phyloP scores from a whole-genome alignment of 2,888 invertebrate species.

The Axea sp. region DNA sequence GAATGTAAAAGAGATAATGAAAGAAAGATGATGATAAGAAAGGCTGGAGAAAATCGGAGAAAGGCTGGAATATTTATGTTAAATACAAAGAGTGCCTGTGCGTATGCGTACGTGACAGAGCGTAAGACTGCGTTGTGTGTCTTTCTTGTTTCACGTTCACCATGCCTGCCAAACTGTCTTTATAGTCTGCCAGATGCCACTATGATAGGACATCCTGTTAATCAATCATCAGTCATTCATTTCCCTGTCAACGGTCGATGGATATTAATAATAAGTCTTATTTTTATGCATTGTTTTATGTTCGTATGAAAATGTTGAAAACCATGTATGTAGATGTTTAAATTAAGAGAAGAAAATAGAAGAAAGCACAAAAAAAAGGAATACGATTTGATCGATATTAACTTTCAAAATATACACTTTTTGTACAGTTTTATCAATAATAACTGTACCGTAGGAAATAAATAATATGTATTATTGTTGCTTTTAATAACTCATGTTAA shows the following conservation, averaged over 20 bases:
- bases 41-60: slow-evolving; percentile 44
- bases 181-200: slow-evolving; percentile 76
- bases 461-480: too few relatives aligned
- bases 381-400: too few relatives aligned
- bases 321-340: too few relatives aligned
- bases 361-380: too few relatives aligned
- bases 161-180: slow-evolving; percentile 77
- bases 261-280: too few relatives aligned
- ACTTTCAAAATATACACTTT: too few relatives aligned
- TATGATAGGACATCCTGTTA: slow-evolving; percentile 59
- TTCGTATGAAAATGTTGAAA: too few relatives aligned
- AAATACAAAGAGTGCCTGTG: slow-evolving; percentile 63
- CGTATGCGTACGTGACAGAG: slow-evolving; percentile 67
- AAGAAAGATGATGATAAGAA: slow-evolving; percentile 40
- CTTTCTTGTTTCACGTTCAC: slow-evolving; percentile 69
- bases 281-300: too few relatives aligned
- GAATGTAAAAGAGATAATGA: slow-evolving; percentile 40
- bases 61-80: slow-evolving; percentile 67
- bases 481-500: too few relatives aligned
- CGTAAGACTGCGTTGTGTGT: slow-evolving; percentile 61
- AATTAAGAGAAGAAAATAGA: too few relatives aligned
- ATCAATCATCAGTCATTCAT: slow-evolving; percentile 22
- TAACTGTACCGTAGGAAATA: too few relatives aligned
- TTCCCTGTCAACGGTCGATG: slow-evolving; percentile 36
- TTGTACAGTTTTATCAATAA: too few relatives aligned